A percentile compares a stretch with the other conserved stretches of the same genome.
phyloP scores from a whole-genome alignment of 2,113 vertebrate species.

The Leiothrix lutea region DNA sequence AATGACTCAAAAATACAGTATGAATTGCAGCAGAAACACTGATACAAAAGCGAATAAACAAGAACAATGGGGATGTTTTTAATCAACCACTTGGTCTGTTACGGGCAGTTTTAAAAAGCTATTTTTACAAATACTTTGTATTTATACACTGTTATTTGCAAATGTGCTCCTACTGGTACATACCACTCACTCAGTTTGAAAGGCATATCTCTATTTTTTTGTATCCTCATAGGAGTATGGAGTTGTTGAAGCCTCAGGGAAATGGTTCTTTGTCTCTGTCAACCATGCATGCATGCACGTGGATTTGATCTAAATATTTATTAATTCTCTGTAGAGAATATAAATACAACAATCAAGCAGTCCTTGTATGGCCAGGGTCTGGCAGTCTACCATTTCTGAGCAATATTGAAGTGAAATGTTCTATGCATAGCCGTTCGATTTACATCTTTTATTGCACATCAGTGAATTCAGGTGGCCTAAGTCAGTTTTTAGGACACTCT shows the following conservation, averaged over 20 bases:
- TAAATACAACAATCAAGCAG: background rate
- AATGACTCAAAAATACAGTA: background rate
- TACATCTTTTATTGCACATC: background rate
- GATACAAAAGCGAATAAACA: background rate
- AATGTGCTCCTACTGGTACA: background rate
- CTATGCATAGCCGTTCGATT: background rate
- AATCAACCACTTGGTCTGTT: background rate
- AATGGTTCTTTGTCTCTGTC: background rate
- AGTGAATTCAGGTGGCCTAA: background rate
- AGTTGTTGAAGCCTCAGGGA: background rate
- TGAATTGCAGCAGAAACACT: background rate
- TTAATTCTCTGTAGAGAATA: background rate
- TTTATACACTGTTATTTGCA: background rate
- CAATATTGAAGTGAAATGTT: background rate
- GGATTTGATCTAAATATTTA: background rate
- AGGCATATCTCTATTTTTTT: background rate
- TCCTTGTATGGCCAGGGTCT: background rate
- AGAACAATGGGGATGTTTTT: background rate
- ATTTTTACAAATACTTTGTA: background rate
- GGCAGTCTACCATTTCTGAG: background rate
- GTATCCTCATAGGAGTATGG: background rate
- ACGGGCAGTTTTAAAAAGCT: background rate
- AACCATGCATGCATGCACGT: fast-evolving
- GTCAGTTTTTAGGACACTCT: background rate
- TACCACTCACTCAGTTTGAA: background rate